Conservation (phyloP, 2,797 vertebrate species). For the Girardinus metallicus region DNA sequence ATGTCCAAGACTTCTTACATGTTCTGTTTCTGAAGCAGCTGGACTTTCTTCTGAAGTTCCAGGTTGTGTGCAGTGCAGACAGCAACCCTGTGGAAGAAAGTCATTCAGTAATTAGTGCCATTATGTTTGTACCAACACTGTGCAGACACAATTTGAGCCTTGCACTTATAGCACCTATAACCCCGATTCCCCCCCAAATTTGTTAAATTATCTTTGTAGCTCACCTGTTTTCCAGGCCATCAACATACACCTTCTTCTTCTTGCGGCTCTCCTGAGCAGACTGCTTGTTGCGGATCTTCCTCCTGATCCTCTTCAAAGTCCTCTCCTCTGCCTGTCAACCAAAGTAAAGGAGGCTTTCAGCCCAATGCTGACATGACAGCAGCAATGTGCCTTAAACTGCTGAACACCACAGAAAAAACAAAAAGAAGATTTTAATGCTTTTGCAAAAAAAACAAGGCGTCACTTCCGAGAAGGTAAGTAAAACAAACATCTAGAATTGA, state of each 20-base stretch:
- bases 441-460: background rate
- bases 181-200: background rate
- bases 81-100: slow-evolving; percentile 79
- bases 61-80: slow-evolving; percentile 89
- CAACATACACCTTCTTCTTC: slow-evolving; percentile 90
- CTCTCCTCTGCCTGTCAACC: slow-evolving; percentile 85
- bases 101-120: background rate
- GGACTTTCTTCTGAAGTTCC: slow-evolving; percentile 90
- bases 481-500: background rate
- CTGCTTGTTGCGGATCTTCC: slow-evolving; percentile 92
- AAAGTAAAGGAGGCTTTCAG: slow-evolving; percentile 36
- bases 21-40: slow-evolving; percentile 89
- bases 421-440: slow-evolving; percentile 1
- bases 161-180: background rate
- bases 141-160: background rate
- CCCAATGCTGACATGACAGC: slow-evolving; percentile 17
- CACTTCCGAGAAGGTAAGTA: background rate
- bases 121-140: background rate
- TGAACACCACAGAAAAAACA: background rate
- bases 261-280: slow-evolving; percentile 90
- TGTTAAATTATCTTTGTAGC: slow-evolving; percentile 2
- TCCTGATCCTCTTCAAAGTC: slow-evolving; percentile 85
- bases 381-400: slow-evolving; percentile 4
- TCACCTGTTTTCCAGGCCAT: slow-evolving; percentile 90
- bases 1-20: slow-evolving; percentile 76